Base-by-base conservation (phyloP, 2,113 vertebrate species). In the Numida meleagris region DNA sequence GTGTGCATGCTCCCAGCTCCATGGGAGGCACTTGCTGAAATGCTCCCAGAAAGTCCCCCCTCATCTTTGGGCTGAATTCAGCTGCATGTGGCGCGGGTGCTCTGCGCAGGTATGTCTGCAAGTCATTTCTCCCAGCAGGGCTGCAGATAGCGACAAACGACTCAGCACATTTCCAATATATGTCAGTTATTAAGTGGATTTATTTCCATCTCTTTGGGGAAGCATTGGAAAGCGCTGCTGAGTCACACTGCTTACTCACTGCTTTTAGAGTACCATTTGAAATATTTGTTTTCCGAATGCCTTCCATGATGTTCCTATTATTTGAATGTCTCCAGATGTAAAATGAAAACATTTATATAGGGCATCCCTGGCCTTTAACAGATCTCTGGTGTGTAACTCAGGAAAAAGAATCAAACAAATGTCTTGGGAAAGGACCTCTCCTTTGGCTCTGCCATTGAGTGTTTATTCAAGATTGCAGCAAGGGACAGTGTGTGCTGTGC, bases 121-220 rank as follows among this genome's bases (percentile, higher is more conserved):
- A 82, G 50, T 79, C 74, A 67, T 46, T n/a, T 80, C 34, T 76
- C 67, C 76, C 50, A 40, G 31, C 72, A 77, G 70, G 74, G 9
- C 10, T 51, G 46, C 77, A 50, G 46, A 72, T 12, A 66, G n/a
- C 77, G 65, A 23, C 68, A 17, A 53, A 46, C 84, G 36, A 79
- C 92, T 88, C 96, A 93, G 83, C 93, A 76, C 80, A 91, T 94
- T 77, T 83, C 71, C 68, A 74, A 90, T 79, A 31, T 59, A 18
- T 65, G 80, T 66, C 82, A 65, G 55, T 94, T 90, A 94, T 90
- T 93, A 93, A 74, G 42, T 40, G 85, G 77, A 92, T 91, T 95
- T 94, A 89, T 95, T 95, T 95, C 79, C 83, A 79, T 95, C 76
- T 86, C 88, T 86, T 50, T 61, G 87, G 90, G 81, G 90, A 87